A percentile compares a stretch with the other conserved stretches of the same genome.
phyloP scores from a whole-genome alignment of 2,113 vertebrate species.

The Cervus canadensis region DNA sequence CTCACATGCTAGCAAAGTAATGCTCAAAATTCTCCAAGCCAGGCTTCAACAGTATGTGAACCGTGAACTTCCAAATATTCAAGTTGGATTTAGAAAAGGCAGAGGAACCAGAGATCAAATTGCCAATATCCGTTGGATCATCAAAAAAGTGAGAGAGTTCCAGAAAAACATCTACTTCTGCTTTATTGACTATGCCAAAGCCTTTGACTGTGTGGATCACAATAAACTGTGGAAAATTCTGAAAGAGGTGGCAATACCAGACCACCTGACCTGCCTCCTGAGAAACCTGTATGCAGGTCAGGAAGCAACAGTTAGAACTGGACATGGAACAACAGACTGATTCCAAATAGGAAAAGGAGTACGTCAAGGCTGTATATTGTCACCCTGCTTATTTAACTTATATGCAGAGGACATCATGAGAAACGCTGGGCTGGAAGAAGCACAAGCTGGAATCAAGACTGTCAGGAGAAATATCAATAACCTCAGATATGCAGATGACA shows the following conservation, averaged over 20 bases:
- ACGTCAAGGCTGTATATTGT: neutral
- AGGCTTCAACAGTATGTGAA: neutral
- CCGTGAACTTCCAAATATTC: neutral
- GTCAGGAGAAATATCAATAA: neutral
- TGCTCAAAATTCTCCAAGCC: neutral
- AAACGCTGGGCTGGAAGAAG: neutral
- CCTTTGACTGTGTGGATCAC: neutral
- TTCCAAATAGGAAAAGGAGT: neutral
- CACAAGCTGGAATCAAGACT: neutral
- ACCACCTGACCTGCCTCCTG: neutral
- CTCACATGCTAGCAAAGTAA: neutral
- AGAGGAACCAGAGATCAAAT: neutral
- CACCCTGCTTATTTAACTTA: neutral
- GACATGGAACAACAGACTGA: neutral
- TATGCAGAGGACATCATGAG: neutral
- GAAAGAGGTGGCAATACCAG: rapidly evolving
- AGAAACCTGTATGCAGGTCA: neutral
- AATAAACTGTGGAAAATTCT: neutral
- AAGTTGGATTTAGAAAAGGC: neutral
- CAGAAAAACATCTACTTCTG: neutral
- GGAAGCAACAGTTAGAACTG: neutral
- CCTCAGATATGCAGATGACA: neutral
- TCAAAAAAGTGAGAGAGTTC: neutral
- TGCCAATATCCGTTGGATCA: neutral
- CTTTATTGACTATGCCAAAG: neutral